Base-by-base conservation (phyloP, 2,888 invertebrate genomes). In the Patella ulyssiponensis region DNA sequence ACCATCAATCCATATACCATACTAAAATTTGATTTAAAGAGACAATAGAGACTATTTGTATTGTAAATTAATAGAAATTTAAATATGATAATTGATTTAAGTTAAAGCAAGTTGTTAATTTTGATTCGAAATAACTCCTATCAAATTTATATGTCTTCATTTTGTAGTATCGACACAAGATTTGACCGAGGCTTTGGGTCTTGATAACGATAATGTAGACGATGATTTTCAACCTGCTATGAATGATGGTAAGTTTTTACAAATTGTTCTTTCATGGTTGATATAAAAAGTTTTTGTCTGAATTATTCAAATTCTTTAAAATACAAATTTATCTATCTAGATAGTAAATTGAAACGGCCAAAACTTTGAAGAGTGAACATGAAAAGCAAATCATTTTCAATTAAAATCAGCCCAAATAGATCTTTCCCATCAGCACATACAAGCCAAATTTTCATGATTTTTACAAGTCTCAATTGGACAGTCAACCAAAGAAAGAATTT, bases 41-140 rank as follows among this genome's bases (percentile, higher is more conserved):
- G 58, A 58, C n/a, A n/a, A 58, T 58, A 58, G 58, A 58, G 58
- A 58, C 58, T n/a, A 58, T 58, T 58, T 58, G 58, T 58, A 58
- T 58, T 58, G 58, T 58, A 58, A 58, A 58, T 58, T 58, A 12
- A 58, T 58, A 58, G 58, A 58, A 58, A 58, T 58, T 58, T 12
- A 58, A 58, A 58, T 58, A 58, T 58, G 58, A 58, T 58, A 58
- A 58, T 9, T 58, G 58, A 14, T 58, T 15, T 58, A 58, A 58
- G 58, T n/a, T 58, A 58, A 58, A 58, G 58, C 58, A 58, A 58
- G n/a, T 58, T 58, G 58, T 58, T 58, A 12, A 15, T 14, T 58
- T 58, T 58, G 15, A 5, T 14, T 58, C 27, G 27, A 27, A 27
- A 27, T 27, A 27, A 27, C 15, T 58, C 58, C 15, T n/a, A 58